Evolutionary conservation across 2,888 invertebrate species (phyloP).

Genomic region (Metalampra italica): DNA sequence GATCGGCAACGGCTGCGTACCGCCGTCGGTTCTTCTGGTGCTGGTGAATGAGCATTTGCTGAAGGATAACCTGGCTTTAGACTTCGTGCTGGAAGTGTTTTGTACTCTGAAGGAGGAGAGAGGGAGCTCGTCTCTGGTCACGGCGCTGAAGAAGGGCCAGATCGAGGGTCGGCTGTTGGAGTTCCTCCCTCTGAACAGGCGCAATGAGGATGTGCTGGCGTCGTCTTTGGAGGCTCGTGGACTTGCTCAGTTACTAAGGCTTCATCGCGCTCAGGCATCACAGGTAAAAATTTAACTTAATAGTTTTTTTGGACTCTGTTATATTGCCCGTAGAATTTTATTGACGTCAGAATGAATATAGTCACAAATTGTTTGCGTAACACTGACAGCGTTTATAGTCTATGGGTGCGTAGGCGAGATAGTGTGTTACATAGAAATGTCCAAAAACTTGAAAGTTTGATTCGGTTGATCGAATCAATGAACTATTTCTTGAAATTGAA

Average conservation of each 20-base stretch:
- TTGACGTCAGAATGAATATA: no score
- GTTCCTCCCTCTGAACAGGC: slow-evolving; percentile 95
- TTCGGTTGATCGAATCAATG: no score
- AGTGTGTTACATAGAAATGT: no score
- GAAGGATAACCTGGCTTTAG: slow-evolving; percentile 95
- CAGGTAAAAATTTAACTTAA: slow-evolving; percentile 59
- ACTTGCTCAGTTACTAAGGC: slow-evolving; percentile 87
- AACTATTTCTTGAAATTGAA: no score
- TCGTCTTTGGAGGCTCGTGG: slow-evolving; percentile 88
- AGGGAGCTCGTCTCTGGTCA: slow-evolving; percentile 90
- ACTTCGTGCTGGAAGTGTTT: slow-evolving; percentile 96
- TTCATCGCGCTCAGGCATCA: slow-evolving; percentile 90
- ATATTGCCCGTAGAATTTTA: no score
- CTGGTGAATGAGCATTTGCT: slow-evolving; percentile 95
- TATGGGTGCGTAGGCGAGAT: no score
- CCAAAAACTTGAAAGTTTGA: no score
- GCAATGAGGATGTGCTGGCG: slow-evolving; percentile 92
- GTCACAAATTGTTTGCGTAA: no score
- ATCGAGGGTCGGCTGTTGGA: slow-evolving; percentile 91
- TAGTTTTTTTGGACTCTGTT: no score
- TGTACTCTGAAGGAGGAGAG: slow-evolving; percentile 94
- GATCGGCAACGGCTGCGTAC: slow-evolving; percentile 95
- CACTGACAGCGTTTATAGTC: no score
- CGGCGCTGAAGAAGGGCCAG: slow-evolving; percentile 91
- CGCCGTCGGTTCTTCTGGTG: slow-evolving; percentile 91